phyloP scores from a whole-genome alignment of 2,797 vertebrate genomes.

The Cynopterus sphinx region DNA sequence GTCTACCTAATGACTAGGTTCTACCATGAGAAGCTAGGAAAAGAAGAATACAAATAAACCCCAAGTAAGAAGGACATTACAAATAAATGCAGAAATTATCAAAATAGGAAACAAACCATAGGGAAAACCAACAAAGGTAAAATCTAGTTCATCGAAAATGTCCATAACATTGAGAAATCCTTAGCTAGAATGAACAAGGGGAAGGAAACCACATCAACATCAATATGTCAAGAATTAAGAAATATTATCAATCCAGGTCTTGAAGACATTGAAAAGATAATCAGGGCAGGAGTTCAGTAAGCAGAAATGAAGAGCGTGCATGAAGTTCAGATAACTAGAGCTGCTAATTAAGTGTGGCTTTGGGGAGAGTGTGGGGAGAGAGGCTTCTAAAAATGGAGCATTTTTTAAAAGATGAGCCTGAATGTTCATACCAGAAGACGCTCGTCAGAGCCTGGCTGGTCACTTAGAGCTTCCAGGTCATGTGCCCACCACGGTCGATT shows the following conservation, averaged over 20 bases:
- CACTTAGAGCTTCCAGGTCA: background rate
- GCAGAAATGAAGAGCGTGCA: background rate
- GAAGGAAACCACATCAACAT: background rate
- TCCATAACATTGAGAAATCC: background rate
- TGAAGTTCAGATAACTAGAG: too few species aligned
- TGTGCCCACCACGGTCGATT: background rate
- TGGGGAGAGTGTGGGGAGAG: rapidly evolving
- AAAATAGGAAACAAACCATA: background rate
- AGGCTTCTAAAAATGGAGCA: background rate
- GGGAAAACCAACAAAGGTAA: background rate
- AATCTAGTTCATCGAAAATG: background rate
- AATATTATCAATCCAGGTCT: background rate
- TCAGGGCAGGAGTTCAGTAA: background rate
- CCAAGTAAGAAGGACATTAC: background rate
- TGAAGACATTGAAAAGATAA: background rate
- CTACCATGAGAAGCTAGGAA: background rate
- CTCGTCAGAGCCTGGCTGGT: background rate
- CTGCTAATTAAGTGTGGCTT: background rate
- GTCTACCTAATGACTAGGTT: background rate
- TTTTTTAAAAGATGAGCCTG: background rate
- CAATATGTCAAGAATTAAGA: background rate
- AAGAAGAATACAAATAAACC: background rate
- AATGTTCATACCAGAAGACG: background rate
- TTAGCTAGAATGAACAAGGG: background rate
- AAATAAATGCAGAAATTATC: background rate